These are phyloP conservation scores for Trematocara macrostoma DNA, from an alignment of 2,113 vertebrate genomes.

Conservation along the genomic window DNA sequence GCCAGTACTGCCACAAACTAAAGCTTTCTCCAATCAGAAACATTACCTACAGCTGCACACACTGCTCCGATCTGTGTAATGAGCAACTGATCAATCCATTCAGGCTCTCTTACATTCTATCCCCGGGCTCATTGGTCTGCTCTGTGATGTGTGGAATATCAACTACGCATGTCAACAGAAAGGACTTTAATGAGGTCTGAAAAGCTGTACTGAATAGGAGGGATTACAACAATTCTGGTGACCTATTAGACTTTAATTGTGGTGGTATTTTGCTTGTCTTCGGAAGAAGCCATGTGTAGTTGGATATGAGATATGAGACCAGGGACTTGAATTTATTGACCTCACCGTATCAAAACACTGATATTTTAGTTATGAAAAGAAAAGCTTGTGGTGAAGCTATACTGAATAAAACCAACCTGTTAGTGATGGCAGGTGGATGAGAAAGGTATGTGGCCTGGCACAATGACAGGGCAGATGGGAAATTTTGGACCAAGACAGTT, in stretches of 20 bases:
- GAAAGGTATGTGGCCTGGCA: background rate
- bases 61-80: background rate
- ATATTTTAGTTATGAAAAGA: background rate
- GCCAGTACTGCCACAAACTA: background rate
- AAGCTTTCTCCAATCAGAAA: background rate
- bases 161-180: slow-evolving; percentile 23
- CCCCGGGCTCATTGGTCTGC: background rate
- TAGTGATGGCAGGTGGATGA: background rate
- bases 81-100: slow-evolving; percentile 21
- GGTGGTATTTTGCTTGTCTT: background rate
- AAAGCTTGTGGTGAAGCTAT: background rate
- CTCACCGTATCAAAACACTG: background rate
- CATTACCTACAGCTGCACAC: background rate
- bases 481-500: slow-evolving; percentile 9
- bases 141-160: slow-evolving; percentile 8
- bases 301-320: background rate
- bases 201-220: background rate
- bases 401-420: background rate
- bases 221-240: background rate
- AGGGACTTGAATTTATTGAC: slow-evolving; percentile 8
- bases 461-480: slow-evolving; percentile 16
- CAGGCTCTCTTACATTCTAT: background rate
- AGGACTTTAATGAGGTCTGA: slow-evolving; percentile 28
- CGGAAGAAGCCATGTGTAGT: background rate
- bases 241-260: background rate